phyloP scores from a whole-genome alignment of 2,113 vertebrate species.

The Istiophorus platypterus region DNA sequence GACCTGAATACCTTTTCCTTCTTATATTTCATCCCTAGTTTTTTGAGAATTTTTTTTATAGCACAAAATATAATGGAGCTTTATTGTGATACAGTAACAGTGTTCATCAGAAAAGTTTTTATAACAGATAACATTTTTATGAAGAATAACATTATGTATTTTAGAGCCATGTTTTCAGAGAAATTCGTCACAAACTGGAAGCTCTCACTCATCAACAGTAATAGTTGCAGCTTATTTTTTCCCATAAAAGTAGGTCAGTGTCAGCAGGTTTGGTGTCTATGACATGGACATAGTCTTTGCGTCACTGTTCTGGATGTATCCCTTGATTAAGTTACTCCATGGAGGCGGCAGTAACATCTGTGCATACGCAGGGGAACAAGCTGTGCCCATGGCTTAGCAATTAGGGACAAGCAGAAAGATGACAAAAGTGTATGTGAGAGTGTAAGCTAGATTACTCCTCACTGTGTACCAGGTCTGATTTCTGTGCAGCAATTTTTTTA shows the following conservation, averaged over 20 bases:
- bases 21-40: conserved; percentile 19
- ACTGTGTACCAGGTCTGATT: conserved; percentile 70
- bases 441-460: conserved; percentile 59
- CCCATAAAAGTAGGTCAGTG: conserved; percentile 51
- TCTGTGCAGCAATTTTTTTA: conserved; percentile 68
- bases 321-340: conserved; percentile 78
- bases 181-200: conserved; percentile 3
- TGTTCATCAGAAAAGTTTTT: conserved; percentile 8
- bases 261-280: conserved; percentile 55
- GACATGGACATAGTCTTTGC: conserved; percentile 61
- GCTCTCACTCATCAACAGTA: conserved; percentile 15
- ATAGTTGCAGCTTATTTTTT: conserved; percentile 26
- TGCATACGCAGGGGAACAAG: conserved; percentile 77
- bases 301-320: conserved; percentile 70
- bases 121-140: neutral
- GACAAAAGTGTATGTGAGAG: conserved; percentile 33
- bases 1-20: conserved; percentile 52
- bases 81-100: neutral
- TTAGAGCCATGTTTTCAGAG: neutral
- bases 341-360: conserved; percentile 63
- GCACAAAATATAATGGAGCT: neutral
- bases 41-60: conserved; percentile 46
- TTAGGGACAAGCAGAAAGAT: conserved; percentile 72
- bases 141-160: conserved; percentile 3
- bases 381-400: conserved; percentile 79